Evolutionary conservation across 2,797 vertebrate genomes (phyloP), one percentile per base, ranked within the genome.

Genomic region (Acipenser oxyrinchus): DNA sequence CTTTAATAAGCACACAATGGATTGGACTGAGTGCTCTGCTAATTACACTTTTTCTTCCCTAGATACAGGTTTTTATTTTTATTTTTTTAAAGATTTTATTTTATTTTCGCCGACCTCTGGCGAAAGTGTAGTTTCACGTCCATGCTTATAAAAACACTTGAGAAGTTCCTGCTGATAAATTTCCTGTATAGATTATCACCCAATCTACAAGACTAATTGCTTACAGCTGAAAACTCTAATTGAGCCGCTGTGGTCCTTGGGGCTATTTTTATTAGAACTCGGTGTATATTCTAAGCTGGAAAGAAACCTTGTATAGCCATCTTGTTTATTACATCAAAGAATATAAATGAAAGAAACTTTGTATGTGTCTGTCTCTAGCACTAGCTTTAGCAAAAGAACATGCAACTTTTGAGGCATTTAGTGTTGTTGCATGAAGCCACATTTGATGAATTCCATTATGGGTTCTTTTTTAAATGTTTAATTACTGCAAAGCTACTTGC

Each of bases 151-250:
- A 72, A 75, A 74, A 78, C 77, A 73, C 75, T 74, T 81, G 78
- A 79, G 82, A 81, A 81, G 81, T 85, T 87, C 82, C 83, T 81
- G 70, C 73, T 85, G 81, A 87, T 83, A 77, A 80, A 86, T 62
- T 84, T 85, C 83, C 84, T 79, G 77, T 80, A 78, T 82, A 85
- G 81, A 88, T 88, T 87, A 90, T 87, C 83, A 87, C 83, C 83
- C 86, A 88, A 87, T 87, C 83, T 82, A 89, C 85, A 88, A 80
- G 63, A 76, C 82, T 90, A 90, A 90, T 84, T 85, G 83, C 83
- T 90, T 87, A 87, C 84, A 86, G 87, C 83, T 87, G 89, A 88
- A 89, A 85, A 81, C 81, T 83, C 84, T 91, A 92, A 92, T 78
- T 91, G 81, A 92, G 81, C 75, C 82, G 84, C 83, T 89, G 83